Evolutionary conservation across 2,113 vertebrate genomes (phyloP).

Genomic region (Catharus bicknelli): DNA sequence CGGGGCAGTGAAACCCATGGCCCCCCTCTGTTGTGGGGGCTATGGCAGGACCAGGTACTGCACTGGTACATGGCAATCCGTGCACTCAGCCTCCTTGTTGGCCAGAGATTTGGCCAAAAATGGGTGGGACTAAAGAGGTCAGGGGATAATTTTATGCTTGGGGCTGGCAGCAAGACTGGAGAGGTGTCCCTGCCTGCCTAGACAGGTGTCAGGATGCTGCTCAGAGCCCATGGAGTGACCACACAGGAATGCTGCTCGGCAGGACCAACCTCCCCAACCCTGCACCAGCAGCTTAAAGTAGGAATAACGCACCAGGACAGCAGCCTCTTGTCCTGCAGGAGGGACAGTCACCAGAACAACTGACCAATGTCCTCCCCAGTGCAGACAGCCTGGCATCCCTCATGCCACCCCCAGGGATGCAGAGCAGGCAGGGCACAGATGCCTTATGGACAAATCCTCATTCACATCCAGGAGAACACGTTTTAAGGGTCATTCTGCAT

Average conservation of each 20-base stretch:
- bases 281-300: not conserved
- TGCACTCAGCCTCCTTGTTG: not conserved
- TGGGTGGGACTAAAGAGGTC: not conserved
- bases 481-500: not conserved
- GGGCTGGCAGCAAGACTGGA: not conserved
- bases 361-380: rapidly evolving
- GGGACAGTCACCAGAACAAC: not conserved
- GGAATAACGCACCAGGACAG: not conserved
- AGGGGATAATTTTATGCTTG: not conserved
- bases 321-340: not conserved
- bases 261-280: not conserved
- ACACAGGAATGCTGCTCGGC: rapidly evolving
- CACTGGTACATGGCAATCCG: rapidly evolving
- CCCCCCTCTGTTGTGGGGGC: not conserved
- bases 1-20: not conserved
- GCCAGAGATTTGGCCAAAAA: not conserved
- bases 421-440: not conserved
- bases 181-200: not conserved
- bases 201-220: not conserved
- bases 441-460: not conserved
- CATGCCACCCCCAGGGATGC: not conserved
- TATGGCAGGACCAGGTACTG: rapidly evolving
- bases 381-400: not conserved
- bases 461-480: rapidly evolving
- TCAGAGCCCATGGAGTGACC: not conserved